Base-by-base conservation (phyloP, 2,888 invertebrate genomes). In the Habrosyne pyritoides region DNA sequence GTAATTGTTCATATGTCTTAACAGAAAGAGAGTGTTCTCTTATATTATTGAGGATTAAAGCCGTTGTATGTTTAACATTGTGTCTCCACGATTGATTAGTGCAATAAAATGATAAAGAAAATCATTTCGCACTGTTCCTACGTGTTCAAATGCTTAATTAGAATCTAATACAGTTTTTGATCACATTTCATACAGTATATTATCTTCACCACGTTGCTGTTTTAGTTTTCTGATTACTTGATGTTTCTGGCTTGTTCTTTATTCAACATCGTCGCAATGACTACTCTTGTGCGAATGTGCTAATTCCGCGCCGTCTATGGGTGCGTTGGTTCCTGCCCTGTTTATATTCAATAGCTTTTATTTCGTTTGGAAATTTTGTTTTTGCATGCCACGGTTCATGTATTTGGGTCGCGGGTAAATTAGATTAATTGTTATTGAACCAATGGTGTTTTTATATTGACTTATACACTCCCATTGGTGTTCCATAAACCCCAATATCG, bases 231-330 rank as follows among this genome's bases (percentile, higher is more conserved):
- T 36, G 33, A n/a, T n/a, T 5, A 0, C 6, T 14, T 14, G 36
- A 42, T 42, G 42, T 18, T 42, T 42, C 42, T 42, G n/a, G 14
- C 18, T 18, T 18, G 18, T 42, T 42, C 18, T 42, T 18, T 42
- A 42, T 42, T 42, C 42, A 7, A n/a, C n/a, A 18, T 42, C 42
- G 18, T 42, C 8, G 5, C 14, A 1, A 42, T 18, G 18, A 42
- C 42, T 42, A 18, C 42, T 42, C 42, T 42, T 18, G 42, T 42
- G 18, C 42, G 14, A 42, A 42, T 18, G 50, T 28, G 28, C 50
- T 50, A 50, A 50, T 50, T 50, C 12, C 30, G 28, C 50, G 14
- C 50, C 50, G 28, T 30, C 50, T 50, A 50, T 50, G 50, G 50
- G 42, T 8, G 42, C 42, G 42, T 42, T 42, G 42, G 18, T 42